Percentiles rank a stretch among this genome's conserved stretches.
phyloP scores from a whole-genome alignment of 2,888 invertebrate species.

The Gasteruption jaculator region DNA sequence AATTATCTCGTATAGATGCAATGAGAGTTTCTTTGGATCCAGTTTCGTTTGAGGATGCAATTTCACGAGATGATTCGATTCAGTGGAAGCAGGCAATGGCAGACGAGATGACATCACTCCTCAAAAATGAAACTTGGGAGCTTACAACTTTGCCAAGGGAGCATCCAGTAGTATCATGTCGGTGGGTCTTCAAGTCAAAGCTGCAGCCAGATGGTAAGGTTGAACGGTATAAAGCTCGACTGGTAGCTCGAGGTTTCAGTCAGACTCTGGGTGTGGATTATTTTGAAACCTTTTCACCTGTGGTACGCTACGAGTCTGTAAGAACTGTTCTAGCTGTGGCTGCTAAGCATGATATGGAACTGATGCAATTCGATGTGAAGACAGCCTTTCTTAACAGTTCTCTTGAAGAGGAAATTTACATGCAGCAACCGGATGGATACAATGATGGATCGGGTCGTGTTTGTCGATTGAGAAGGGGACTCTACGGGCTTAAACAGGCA shows the following conservation, averaged over 20 bases:
- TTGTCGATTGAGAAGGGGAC: background rate
- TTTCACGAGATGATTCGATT: background rate
- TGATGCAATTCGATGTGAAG: conserved; percentile 16
- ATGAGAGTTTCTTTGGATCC: conserved; percentile 5
- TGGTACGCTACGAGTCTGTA: conserved; percentile 12
- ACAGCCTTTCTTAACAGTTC: conserved; percentile 18
- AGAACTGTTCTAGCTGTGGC: conserved; percentile 9
- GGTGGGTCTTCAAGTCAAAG: conserved; percentile 6
- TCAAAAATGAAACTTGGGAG: background rate
- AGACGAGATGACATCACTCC: background rate
- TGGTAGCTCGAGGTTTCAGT: conserved; percentile 9
- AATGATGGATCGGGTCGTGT: background rate
- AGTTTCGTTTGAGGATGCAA: conserved; percentile 2
- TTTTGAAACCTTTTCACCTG: conserved; percentile 16
- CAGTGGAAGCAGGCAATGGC: background rate
- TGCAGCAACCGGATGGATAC: conserved; percentile 6
- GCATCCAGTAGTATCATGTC: conserved; percentile 3
- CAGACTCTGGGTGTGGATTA: conserved; percentile 12
- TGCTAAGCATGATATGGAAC: conserved; percentile 10
- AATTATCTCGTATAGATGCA: background rate
- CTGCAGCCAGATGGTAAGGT: background rate
- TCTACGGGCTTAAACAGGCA: conserved; percentile 10
- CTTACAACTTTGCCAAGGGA: background rate
- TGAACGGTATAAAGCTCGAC: conserved; percentile 5
- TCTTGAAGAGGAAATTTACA: conserved; percentile 13